A percentile compares a stretch with the other conserved stretches of the same genome.
phyloP scores from a whole-genome alignment of 2,797 vertebrate species.

The Trichosurus vulpecula region DNA sequence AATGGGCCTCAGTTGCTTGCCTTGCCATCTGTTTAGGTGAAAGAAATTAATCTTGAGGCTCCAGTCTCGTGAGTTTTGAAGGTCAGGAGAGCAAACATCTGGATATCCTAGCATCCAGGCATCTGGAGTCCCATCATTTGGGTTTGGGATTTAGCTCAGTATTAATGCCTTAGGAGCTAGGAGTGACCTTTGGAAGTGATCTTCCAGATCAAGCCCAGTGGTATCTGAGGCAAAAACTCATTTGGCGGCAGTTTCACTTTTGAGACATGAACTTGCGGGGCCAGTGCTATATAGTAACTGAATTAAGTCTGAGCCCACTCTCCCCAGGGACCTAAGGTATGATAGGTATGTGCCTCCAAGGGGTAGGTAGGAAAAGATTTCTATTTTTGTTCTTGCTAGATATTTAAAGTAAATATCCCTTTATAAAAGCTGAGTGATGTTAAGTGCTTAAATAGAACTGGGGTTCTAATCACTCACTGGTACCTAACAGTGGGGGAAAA shows the following conservation, averaged over 20 bases:
- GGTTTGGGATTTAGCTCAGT: background rate
- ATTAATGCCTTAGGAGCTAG: background rate
- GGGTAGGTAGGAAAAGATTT: background rate
- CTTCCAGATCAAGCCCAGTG: background rate
- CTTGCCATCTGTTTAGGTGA: background rate
- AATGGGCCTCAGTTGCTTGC: background rate
- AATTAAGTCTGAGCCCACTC: background rate
- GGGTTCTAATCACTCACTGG: background rate
- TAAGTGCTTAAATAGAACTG: background rate
- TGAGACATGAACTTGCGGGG: no score
- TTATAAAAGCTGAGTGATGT: background rate
- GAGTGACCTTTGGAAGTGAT: background rate
- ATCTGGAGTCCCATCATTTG: background rate
- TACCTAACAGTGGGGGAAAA: background rate
- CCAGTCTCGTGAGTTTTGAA: background rate
- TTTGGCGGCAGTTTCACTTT: background rate
- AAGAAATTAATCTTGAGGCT: background rate
- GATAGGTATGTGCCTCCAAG: background rate
- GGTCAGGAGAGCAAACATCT: background rate
- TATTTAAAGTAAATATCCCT: background rate
- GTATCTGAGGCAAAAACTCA: background rate
- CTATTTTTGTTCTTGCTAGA: background rate
- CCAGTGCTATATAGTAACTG: background rate
- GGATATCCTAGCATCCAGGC: background rate
- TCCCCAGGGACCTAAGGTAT: background rate